Conservation (phyloP, 2,888 invertebrate genomes). For the Linhomoeus sp. region DNA sequence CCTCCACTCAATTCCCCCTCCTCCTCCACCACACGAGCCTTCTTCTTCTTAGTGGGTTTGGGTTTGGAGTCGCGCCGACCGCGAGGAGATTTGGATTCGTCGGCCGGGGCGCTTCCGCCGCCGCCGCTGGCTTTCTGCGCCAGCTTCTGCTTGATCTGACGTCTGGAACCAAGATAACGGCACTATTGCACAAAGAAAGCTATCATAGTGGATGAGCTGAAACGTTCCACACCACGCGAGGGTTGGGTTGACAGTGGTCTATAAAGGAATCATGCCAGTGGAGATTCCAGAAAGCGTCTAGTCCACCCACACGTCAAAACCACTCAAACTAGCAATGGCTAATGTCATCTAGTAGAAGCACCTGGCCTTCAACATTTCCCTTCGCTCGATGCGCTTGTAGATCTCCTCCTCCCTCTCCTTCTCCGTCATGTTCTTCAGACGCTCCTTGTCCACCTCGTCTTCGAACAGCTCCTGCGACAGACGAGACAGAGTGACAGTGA, state of each 20-base stretch:
- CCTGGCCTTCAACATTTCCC: constrained; percentile 78
- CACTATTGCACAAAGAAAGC: background rate
- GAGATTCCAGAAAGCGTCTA: no score
- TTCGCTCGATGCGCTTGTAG: constrained; percentile 79
- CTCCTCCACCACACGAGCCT: constrained; percentile 20
- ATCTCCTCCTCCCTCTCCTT: constrained; percentile 92
- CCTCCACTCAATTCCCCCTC: constrained; percentile 7
- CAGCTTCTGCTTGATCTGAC: background rate
- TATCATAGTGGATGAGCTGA: no score
- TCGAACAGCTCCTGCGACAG: constrained; percentile 60
- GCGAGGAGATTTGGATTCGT: no score
- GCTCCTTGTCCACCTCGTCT: constrained; percentile 73
- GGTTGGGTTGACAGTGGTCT: no score
- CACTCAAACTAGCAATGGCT: no score
- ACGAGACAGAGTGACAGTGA: no score
- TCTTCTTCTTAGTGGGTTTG: constrained; percentile 34
- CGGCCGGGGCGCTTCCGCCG: no score
- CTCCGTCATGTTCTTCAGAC: constrained; percentile 76
- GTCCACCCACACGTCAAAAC: no score
- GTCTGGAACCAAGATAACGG: constrained; percentile 1
- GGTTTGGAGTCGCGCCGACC: no score
- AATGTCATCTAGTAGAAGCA: no score
- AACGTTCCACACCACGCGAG: no score
- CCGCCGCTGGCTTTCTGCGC: background rate
- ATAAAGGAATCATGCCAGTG: no score